Percentiles rank a stretch among this genome's conserved stretches.
These are phyloP conservation scores for Harpalus rufipes DNA, from an alignment of 2,888 invertebrate genomes.

Conservation along the genomic window DNA sequence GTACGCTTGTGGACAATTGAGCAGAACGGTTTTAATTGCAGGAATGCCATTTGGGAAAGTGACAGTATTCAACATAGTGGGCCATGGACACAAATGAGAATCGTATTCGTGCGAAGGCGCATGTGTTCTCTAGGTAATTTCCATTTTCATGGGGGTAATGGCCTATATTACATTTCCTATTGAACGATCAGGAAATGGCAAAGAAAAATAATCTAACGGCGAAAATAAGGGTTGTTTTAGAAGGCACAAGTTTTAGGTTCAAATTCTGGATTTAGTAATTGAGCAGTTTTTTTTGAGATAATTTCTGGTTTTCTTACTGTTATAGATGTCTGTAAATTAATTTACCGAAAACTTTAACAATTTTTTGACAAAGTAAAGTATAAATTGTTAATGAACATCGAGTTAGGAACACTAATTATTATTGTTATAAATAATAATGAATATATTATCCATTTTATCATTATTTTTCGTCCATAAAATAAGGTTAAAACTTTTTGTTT, in stretches of 20 bases:
- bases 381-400: too few relatives aligned
- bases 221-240: neutral
- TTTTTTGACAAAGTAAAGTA: too few relatives aligned
- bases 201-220: neutral
- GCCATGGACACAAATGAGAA: slow-evolving; percentile 38
- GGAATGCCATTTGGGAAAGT: slow-evolving; percentile 28
- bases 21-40: slow-evolving; percentile 17
- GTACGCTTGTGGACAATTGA: neutral
- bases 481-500: neutral
- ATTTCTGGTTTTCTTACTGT: too few relatives aligned
- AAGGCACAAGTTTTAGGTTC: too few relatives aligned
- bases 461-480: too few relatives aligned
- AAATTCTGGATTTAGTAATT: too few relatives aligned
- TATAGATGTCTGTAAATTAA: too few relatives aligned
- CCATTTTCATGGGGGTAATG: slow-evolving; percentile 32
- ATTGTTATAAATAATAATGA: too few relatives aligned
- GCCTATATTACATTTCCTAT: slow-evolving; percentile 14
- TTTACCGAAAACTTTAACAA: too few relatives aligned
- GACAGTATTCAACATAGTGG: slow-evolving; percentile 10
- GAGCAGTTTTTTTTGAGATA: too few relatives aligned
- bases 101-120: slow-evolving; percentile 31
- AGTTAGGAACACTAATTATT: too few relatives aligned
- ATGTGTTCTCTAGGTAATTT: slow-evolving; percentile 30
- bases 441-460: too few relatives aligned
- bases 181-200: neutral